Evolutionary conservation across 2,797 vertebrate genomes (phyloP), one percentile per base, ranked within the genome.

Genomic region (Muscicapa striata): DNA sequence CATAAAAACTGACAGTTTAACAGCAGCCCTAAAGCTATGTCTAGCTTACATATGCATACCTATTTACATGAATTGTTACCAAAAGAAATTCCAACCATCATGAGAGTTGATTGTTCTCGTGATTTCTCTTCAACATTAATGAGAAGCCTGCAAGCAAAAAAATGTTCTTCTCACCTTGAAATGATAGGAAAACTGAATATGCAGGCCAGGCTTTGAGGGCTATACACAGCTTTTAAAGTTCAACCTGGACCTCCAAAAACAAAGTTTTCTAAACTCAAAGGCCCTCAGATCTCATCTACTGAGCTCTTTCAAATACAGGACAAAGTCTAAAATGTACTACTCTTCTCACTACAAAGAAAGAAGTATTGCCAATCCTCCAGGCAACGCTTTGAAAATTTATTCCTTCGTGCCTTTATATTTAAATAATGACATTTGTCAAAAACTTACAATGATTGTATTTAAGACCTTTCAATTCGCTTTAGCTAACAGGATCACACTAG

Each of bases 161-260:
- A 84, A 73, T 12, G 11, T 89, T 93, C 67, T 76, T 41, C 80
- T 96, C 91, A 94, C 87, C 83, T 94, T 96, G 91, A 88, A 91
- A 92, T 68, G 61, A 87, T 34, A 79, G 76, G 22, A 36, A 54
- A 81, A 88, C 63, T 41, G 63, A 74, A 80, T 51, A 82, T 2
- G 14, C 57, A 82, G 72, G 74, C 57, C 85, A 77, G 63, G 61
- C 23, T 93, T 82, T 91, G 70, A 90, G 77, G 55, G 51, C 20
- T 61, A 40, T 14, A 36, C 29, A 49, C 17, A 36, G 36, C 58
- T 87, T 87, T 81, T 69, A 68, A 93, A 63, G 84, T 89, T 84
- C 70, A 84, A 9, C 21, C 29, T 79, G 85, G 74, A 54, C 41
- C 55, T 85, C 75, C 79, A 73, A 82, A 93, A 92, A 86, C 74